These are phyloP conservation scores for Zaprionus africanus DNA, from an alignment of 1,140 invertebrate genomes.

Conservation along the genomic window DNA sequence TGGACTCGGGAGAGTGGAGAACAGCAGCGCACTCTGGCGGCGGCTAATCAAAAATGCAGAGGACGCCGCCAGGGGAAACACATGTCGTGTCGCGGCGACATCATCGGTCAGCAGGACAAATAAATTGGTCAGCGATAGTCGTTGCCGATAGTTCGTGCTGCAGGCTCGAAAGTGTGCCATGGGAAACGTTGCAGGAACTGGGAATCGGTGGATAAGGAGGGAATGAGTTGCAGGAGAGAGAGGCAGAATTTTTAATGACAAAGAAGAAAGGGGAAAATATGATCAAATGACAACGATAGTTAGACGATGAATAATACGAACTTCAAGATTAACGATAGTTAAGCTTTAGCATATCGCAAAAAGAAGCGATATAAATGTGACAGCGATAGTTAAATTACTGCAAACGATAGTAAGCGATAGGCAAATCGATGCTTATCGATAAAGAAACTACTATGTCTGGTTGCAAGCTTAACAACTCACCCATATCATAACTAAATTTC, in stretches of 20 bases:
- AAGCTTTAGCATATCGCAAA: no score
- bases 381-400: no score
- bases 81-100: conserved; percentile 25
- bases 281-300: no score
- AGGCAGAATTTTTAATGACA: not conserved
- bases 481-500: conserved; percentile 10
- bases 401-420: not conserved
- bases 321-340: no score
- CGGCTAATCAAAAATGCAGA: conserved; percentile 45
- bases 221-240: not conserved
- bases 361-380: no score
- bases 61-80: conserved; percentile 34
- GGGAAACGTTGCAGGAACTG: conserved; percentile 4
- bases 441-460: no score
- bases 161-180: conserved; percentile 17
- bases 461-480: no score
- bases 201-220: not conserved
- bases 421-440: no score
- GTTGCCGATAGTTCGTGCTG: not conserved
- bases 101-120: conserved; percentile 22
- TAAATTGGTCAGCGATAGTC: conserved; percentile 32
- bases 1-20: not conserved
- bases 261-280: not conserved
- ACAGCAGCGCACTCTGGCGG: not conserved
- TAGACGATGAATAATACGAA: no score